Base-by-base conservation (phyloP, 2,888 invertebrate species). In the Ornithoptera priamus region DNA sequence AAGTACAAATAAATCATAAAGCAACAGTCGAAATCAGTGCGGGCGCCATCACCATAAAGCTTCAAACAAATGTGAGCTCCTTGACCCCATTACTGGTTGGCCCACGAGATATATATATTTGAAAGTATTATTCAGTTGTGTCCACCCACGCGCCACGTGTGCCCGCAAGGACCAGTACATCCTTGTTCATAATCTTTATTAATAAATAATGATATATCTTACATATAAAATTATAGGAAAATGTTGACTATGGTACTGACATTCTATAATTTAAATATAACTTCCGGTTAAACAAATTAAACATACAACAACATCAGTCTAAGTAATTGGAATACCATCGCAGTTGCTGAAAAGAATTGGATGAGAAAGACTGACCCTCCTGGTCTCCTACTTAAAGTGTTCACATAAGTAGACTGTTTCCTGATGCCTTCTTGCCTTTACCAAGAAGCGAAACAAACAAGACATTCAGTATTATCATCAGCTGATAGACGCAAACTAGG, bases 101-200 rank as follows among this genome's bases (percentile, higher is more conserved):
- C 30, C 46, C 2, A 15, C 12, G 46, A 46, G 22, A 70, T 66
- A 66, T 70, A 62, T 69, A 65, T 62, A 69, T 65, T 65, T 42
- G 65, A 65, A 67, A 65, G 65, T 62, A 65, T 67, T 62, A 67
- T 70, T 70, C 66, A 62, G 42, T 50, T 39, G 17, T 24, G 62
- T 66, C 66, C 69, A 50, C 69, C 69, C 58, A 70, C 69, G 58
- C 69, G 57, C 69, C 42, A 46, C 20, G 56, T 69, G 65, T 62
- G 66, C 65, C 59, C 63, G 58, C 36, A 20, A 58, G 42, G 30
- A 57, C 62, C 36, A 65, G 62, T 66, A 70, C 66, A 66, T 70
- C 69, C 69, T 69, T 65, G 62, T 69, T 30, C 69, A 53, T 70
- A 70, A 70, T 70, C 66, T 70, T 70, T 66, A 66, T 70, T 66